Base-by-base conservation (phyloP, 2,797 vertebrate species). In the Oreonectes daqikongensis region DNA sequence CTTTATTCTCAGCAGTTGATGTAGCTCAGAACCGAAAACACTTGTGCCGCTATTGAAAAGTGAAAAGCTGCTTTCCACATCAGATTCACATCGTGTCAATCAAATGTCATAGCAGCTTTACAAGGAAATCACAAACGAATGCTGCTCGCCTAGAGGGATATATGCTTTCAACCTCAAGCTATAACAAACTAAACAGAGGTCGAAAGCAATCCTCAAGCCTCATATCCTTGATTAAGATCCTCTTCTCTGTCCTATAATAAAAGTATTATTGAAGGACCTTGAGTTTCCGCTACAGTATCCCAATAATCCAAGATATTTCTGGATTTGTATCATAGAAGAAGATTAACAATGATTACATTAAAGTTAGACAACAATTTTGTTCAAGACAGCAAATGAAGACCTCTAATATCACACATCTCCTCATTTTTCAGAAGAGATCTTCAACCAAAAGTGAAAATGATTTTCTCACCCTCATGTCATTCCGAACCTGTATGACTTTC, bases 111-210 rank as follows among this genome's bases (percentile, higher is more conserved):
- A 1, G 17, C 40, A 32, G 42, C 28, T 72, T n/a, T 46, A 14
- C 30, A 30, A n/a, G 55, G 7, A 61, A 72, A 48, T 61, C 24
- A 35, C 60, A 74, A 3, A 40, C 72, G n/a, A 74, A 38, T 38
- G 44, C 18, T 50, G 42, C 30, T 65, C 8, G 30, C 35, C 59
- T 63, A 22, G 11, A 63, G 24, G 38, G 22, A 18, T 5, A n/a
- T 2, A 8, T 48, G 69, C 2, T 42, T 38, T 1, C 22, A 50
- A 50, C 24, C 24, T 55, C 53, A 55, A 55, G 4, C 24, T 22
- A 20, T 1, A 52, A 52, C n/a, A n/a, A 22, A 53, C 9, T 2
- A 53, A 53, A 53, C 20, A 53, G 11, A 4, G 50, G 50, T 53
- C 20, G 24, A 24, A 4, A 2, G 20, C 17, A 53, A 53, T 53